These are phyloP conservation scores for Podarcis cretensis DNA, from an alignment of 2,113 vertebrate species.

Conservation along the genomic window DNA sequence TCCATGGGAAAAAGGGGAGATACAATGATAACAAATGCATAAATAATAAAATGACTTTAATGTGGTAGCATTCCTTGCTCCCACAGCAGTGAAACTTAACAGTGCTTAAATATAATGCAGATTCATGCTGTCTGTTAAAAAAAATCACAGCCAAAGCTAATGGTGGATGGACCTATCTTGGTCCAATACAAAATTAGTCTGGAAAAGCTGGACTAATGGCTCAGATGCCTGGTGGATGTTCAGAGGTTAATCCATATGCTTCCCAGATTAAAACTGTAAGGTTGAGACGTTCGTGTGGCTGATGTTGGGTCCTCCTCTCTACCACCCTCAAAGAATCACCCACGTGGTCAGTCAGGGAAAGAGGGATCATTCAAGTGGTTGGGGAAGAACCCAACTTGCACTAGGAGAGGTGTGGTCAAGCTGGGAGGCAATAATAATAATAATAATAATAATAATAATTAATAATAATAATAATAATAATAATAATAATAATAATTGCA, in stretches of 20 bases:
- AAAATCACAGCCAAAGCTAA: not conserved
- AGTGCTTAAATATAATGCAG: not conserved
- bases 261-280: not conserved
- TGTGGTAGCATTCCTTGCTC: not conserved
- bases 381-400: not conserved
- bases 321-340: not conserved
- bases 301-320: not conserved
- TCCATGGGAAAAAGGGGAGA: not conserved
- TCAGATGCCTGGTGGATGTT: not conserved
- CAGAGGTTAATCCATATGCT: not conserved
- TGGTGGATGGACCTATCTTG: not conserved
- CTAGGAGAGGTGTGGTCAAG: too few species aligned
- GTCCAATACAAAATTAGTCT: not conserved
- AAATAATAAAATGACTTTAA: not conserved
- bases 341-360: not conserved
- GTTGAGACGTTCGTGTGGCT: not conserved
- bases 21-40: not conserved
- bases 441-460: too few species aligned
- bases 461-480: too few species aligned
- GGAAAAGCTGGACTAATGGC: not conserved
- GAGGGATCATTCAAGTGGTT: not conserved
- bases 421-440: not conserved
- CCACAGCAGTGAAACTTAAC: not conserved
- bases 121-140: not conserved
- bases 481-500: too few species aligned